Conservation (phyloP, 2,888 invertebrate species). For the Cistogaster globosa region DNA sequence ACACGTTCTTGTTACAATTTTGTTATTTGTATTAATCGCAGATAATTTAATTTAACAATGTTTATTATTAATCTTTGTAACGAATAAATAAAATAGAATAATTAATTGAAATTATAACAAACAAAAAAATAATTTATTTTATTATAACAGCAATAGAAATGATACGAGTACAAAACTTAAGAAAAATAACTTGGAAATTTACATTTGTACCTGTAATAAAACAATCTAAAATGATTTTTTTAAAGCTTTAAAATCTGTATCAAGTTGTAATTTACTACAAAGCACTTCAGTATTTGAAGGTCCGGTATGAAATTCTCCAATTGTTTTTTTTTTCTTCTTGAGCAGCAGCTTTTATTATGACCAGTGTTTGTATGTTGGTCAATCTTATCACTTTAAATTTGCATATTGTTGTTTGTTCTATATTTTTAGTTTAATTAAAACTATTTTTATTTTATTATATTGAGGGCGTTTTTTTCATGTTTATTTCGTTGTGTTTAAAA, state of each 20-base stretch:
- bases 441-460: not conserved
- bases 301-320: slow-evolving; percentile 69
- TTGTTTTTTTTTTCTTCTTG: not conserved
- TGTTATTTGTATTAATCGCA: too few relatives aligned
- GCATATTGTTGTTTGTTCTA: slow-evolving; percentile 26
- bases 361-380: slow-evolving; percentile 11
- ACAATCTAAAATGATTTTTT: slow-evolving; percentile 40
- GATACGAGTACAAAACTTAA: slow-evolving; percentile 9
- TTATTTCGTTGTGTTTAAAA: not conserved
- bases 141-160: slow-evolving; percentile 40
- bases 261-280: slow-evolving; percentile 4
- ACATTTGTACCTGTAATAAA: slow-evolving; percentile 9
- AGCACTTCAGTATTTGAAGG: slow-evolving; percentile 27
- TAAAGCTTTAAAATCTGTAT: slow-evolving; percentile 32
- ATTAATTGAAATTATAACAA: not conserved
- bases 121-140: not conserved
- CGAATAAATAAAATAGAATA: not conserved
- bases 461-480: slow-evolving; percentile 40
- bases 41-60: too few relatives aligned
- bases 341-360: slow-evolving; percentile 1
- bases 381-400: slow-evolving; percentile 43
- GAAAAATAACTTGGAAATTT: slow-evolving; percentile 15
- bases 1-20: too few relatives aligned
- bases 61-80: too few relatives aligned
- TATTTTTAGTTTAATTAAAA: slow-evolving; percentile 3